These are phyloP conservation scores for Zingel zingel DNA, from an alignment of 2,113 vertebrate genomes.

Conservation along the genomic window DNA sequence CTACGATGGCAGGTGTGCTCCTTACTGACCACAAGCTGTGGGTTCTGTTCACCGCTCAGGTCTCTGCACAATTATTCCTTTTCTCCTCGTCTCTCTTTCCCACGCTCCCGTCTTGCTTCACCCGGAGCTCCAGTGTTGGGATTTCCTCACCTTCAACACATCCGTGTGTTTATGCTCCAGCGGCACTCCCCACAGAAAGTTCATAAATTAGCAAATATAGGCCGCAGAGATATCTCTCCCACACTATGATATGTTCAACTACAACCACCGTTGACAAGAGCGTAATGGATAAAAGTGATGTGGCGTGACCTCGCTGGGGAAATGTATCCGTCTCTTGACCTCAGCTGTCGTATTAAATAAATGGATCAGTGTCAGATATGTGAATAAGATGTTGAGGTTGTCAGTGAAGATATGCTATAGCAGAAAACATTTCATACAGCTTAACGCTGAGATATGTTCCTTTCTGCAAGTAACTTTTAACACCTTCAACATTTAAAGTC, in stretches of 20 bases:
- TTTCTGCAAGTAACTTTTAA: neutral
- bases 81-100: conserved; percentile 58
- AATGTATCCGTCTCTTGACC: conserved; percentile 35
- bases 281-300: conserved; percentile 26
- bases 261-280: conserved; percentile 3
- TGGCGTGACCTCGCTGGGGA: conserved; percentile 27
- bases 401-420: neutral
- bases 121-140: conserved; percentile 46
- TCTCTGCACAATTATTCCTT: conserved; percentile 12
- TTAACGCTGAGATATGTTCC: neutral
- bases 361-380: conserved; percentile 21
- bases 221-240: conserved; percentile 45
- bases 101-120: conserved; percentile 63
- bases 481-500: neutral
- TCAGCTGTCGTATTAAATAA: conserved; percentile 43
- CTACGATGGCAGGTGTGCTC: conserved; percentile 59
- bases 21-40: conserved; percentile 35
- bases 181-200: conserved; percentile 18
- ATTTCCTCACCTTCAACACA: conserved; percentile 70
- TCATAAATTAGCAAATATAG: conserved; percentile 57
- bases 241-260: conserved; percentile 8
- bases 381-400: conserved; percentile 26
- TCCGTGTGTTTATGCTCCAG: conserved; percentile 54
- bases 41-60: conserved; percentile 9
- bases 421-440: conserved; percentile 2